Evolutionary conservation across 64 coral and sea anemone genomes (phyloP), one percentile per base, ranked within the genome.

Genomic region (Trachythela sp.): DNA sequence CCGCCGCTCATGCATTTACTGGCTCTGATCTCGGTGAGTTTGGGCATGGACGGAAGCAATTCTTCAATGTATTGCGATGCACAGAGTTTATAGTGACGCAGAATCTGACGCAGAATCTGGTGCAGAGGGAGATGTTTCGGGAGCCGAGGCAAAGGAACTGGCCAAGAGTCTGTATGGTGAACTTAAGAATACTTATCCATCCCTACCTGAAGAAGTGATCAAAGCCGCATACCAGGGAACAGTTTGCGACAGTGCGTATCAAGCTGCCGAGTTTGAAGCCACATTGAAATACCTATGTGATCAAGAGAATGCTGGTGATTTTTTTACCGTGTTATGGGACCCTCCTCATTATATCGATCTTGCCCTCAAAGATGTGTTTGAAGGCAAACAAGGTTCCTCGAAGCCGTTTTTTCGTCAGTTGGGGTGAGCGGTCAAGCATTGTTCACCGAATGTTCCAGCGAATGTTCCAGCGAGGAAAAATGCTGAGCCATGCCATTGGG

Each of bases 311-410:
- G 32, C 31, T 80, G 75, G 75, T 39, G 75, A 80, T n/a, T 39
- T 80, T 80, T 80, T 80, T 80, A 80, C 75, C 13, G 30, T 80
- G 8, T 80, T 80, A 29, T 80, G 75, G 75, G 75, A 80, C 34
- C 75, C 75, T 80, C 75, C 75, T 2, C 75, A 80, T 37, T 80
- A 15, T 80, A 18, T 80, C 8, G 75, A 80, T 80, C 0, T 80
- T 39, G 75, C 75, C 8, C 75, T 80, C 8, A 80, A 80, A 80
- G 75, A 80, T 30, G 75, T 80, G 2, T 80, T 35, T 8, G 75
- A 80, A 36, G 75, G 75, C 75, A 80, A 80, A 29, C 32, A 80
- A 80, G 75, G 75, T 80, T 80, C 75, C 75, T 80, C 13, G 38
- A 80, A 80, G 34, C 11, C 0, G 75, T 80, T 80, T 80, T 80